Evolutionary conservation across 2,797 vertebrate genomes (phyloP), one percentile per base, ranked within the genome.

Genomic region (Muscicapa striata): DNA sequence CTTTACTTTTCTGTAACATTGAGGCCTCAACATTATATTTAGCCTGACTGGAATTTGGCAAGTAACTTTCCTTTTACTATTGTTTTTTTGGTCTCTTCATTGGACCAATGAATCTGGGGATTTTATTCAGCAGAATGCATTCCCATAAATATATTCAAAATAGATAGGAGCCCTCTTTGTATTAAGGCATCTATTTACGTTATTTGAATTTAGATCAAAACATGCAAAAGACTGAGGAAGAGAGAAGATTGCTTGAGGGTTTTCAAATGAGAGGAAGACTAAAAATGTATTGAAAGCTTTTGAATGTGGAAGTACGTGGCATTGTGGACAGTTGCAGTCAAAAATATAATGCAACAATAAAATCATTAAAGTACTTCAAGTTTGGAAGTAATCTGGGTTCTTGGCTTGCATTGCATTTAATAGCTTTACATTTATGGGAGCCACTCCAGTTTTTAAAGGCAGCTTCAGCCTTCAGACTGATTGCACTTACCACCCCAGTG

Each of bases 401-500:
- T 93, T 96, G 96, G 94, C 95, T 96, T 89, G 90, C 95, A 80
- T 76, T 95, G 87, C 91, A 90, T 92, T 91, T 94, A 96, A 97
- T 96, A 90, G 95, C 94, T 96, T 96, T 96, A 96, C 89, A 86
- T 94, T 96, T 94, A 84, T 95, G 96, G 94, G 94, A 97, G 86
- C 85, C 77, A 85, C 94, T 97, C 96, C 97, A 97, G 93, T 92
- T 97, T 94, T 94, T 93, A 96, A 97, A 95, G 96, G 94, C 95
- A 93, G 95, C 93, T 97, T 93, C 95, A 96, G 81, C 90, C 96
- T 96, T 93, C 94, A 96, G 96, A 94, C 96, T 96, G 96, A 97
- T 96, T 95, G 96, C 95, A 94, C 93, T 96, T 94, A 95, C 92
- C 84, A 90, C 92, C 93, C 88, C 91, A 73, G 84, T 72, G 83